Evolutionary conservation across 2,113 vertebrate genomes (phyloP).

Genomic region (Sphaerodactylus townsendi): DNA sequence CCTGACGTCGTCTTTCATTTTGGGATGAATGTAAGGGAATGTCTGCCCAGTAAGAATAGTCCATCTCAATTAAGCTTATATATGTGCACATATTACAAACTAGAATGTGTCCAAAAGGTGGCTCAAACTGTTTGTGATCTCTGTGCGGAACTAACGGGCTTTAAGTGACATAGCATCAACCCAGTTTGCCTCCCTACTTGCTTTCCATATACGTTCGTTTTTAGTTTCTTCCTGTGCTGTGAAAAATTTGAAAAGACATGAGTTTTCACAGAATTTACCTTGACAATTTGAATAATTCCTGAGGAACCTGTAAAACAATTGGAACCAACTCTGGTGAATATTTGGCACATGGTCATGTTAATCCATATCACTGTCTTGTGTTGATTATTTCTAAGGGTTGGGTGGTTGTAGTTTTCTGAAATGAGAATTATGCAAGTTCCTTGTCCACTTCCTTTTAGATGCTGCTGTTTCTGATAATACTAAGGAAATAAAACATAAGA

Average conservation of each 20-base stretch:
- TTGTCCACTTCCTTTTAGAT: conserved; percentile 20
- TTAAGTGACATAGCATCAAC: too few relatives aligned
- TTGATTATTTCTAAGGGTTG: background rate
- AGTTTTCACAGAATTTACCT: background rate
- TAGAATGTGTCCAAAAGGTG: too few relatives aligned
- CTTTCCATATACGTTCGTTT: too few relatives aligned
- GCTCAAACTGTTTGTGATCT: too few relatives aligned
- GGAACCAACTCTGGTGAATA: background rate
- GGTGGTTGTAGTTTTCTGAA: too few relatives aligned
- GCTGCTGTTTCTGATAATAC: background rate
- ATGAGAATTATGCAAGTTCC: background rate
- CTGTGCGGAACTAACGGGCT: too few relatives aligned
- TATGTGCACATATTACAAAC: too few relatives aligned
- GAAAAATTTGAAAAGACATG: too few relatives aligned
- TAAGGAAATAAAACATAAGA: background rate
- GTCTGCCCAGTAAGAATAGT: background rate
- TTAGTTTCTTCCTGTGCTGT: too few relatives aligned
- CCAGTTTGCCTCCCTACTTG: too few relatives aligned
- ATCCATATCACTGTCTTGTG: background rate
- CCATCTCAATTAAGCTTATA: background rate
- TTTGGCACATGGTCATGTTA: background rate
- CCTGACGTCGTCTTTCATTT: background rate
- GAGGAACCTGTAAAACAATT: background rate
- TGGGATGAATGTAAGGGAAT: background rate
- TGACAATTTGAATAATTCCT: background rate